These are phyloP conservation scores for Spatulosminthurus flaviceps DNA, from an alignment of 2,888 invertebrate genomes.

Conservation along the genomic window DNA sequence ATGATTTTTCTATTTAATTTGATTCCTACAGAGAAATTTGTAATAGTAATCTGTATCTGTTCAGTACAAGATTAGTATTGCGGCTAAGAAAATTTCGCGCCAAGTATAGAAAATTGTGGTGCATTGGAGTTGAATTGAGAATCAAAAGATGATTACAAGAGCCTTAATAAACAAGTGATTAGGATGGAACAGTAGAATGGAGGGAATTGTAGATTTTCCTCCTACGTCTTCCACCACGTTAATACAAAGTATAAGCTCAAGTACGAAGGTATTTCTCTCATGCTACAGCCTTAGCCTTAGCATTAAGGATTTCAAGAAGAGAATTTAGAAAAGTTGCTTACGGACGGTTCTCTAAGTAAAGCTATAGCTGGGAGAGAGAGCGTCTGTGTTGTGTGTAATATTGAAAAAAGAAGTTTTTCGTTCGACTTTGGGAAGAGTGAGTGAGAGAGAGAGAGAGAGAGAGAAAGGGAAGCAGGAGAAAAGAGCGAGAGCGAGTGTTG, in stretches of 20 bases:
- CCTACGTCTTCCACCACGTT: too few species aligned
- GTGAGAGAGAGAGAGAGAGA: slow-evolving; percentile 37
- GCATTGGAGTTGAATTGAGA: too few species aligned
- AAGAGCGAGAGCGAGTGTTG: slow-evolving; percentile 34
- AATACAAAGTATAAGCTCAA: background rate
- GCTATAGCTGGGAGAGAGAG: background rate
- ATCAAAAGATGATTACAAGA: too few species aligned
- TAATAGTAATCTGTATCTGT: too few species aligned
- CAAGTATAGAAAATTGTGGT: too few species aligned
- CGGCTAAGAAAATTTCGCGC: too few species aligned
- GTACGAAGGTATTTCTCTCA: slow-evolving; percentile 3
- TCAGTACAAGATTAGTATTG: too few species aligned
- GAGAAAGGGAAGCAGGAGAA: slow-evolving; percentile 28
- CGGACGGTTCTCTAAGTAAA: background rate
- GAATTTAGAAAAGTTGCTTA: slow-evolving; percentile 18
- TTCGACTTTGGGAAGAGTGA: slow-evolving; percentile 28
- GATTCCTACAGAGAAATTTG: too few species aligned
- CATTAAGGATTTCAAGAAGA: background rate
- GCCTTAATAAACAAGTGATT: too few species aligned
- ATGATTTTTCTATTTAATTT: too few species aligned
- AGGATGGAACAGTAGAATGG: too few species aligned
- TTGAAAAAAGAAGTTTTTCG: slow-evolving; percentile 8
- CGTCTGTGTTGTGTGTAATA: background rate
- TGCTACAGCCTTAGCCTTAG: background rate
- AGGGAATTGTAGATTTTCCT: too few species aligned